Evolutionary conservation across 37 sponge, comb jelly and placozoan species (phyloP), one percentile per base, ranked within the genome.

Genomic region (Cladorhizidae sp.): DNA sequence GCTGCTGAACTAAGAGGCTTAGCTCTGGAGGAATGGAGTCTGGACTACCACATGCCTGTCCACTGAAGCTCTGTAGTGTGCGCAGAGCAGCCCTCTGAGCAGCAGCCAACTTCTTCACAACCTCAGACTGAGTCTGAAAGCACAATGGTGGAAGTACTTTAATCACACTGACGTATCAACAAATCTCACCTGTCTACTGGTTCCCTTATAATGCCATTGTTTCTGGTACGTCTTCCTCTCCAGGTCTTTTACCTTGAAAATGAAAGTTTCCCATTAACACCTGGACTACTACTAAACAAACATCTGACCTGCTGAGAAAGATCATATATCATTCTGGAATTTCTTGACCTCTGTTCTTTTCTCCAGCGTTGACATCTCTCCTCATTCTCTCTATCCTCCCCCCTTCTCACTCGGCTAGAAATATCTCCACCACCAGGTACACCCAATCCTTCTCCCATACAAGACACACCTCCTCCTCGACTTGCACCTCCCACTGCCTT

Each of bases 221-320:
- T 31, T 65, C 31, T 65, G 49, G 49, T 9, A 45, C 49, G 5
- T 45, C 49, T 71, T 21, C 37, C 45, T 71, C 71, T 71, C 23
- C 17, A 71, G 2, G 37, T n/a, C 26, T 22, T 42, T 43, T 43
- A 71, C 67, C 67, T 65, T 35, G 26, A 65, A 31, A 3, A 31
- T 45, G 49, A 58, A 3, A 6, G 14, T 58, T 58, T 58, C 18
- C 26, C 23, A 58, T 21, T 52, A 38, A 36, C 41, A 71, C 18
- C 49, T 45, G 49, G 8, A 45, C 49, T 12, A 12, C 49, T 9
- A 9, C 9, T 45, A 9, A 37, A 2, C 36, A 42, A 54, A 49
- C 65, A 2, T 1, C 68, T 26, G n/a, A 86, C 81, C 87, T 87
- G 81, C 2, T 85, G 91, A 43, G 81, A 56, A 36, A 90, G 75